These are phyloP conservation scores for Tetragnatha versicolor DNA, from an alignment of 1,140 invertebrate species.

Conservation along the genomic window DNA sequence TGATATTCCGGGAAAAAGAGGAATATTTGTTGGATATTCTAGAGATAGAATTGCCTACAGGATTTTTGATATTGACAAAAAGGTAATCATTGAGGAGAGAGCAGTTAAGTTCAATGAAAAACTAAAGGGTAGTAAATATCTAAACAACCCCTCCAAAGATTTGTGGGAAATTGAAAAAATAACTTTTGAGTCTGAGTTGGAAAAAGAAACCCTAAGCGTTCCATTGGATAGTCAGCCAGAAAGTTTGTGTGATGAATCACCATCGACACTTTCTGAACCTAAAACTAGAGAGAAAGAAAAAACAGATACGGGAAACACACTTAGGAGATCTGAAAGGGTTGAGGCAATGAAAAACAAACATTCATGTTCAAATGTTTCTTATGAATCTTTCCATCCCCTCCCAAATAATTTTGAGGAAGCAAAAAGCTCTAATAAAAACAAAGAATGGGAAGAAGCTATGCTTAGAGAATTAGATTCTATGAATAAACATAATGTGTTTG, in stretches of 20 bases:
- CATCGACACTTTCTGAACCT: too few relatives aligned
- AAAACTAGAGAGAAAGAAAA: too few relatives aligned
- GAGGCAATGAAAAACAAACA: neutral
- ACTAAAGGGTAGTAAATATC: neutral
- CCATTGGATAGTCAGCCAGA: too few relatives aligned
- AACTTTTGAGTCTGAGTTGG: too few relatives aligned
- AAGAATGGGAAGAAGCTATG: neutral
- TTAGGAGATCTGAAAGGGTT: neutral
- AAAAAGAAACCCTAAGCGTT: too few relatives aligned
- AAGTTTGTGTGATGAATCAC: too few relatives aligned
- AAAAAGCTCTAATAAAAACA: neutral
- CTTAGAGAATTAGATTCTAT: neutral
- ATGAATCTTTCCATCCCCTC: too few relatives aligned
- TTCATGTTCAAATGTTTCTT: neutral
- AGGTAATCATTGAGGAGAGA: neutral
- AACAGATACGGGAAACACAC: too few relatives aligned
- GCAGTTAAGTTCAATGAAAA: neutral
- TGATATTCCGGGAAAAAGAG: neutral
- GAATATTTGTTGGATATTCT: neutral
- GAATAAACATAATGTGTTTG: neutral
- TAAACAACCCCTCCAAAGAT: neutral
- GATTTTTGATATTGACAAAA: neutral
- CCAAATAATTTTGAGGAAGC: neutral
- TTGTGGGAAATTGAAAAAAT: neutral
- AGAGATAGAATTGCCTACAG: neutral